phyloP scores from a whole-genome alignment of 2,888 invertebrate genomes.

The Thereva nobilitata region DNA sequence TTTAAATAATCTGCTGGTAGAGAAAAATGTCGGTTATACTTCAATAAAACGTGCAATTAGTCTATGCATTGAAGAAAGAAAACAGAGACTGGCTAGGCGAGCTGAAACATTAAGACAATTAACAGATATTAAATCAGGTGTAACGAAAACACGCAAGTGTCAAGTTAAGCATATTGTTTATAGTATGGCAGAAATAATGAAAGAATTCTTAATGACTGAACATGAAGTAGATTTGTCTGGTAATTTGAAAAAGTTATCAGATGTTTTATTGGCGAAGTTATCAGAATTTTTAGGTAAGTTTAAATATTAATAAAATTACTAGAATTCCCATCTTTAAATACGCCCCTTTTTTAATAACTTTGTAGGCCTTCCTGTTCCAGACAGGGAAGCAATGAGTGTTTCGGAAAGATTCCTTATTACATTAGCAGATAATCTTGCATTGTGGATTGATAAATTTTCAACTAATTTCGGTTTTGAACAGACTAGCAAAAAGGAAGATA shows the following conservation, averaged over 20 bases:
- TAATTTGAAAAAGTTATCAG: slow-evolving; percentile 45
- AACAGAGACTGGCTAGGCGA: slow-evolving; percentile 47
- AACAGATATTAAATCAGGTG: slow-evolving; percentile 36
- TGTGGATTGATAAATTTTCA: slow-evolving; percentile 55
- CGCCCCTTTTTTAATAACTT: not conserved
- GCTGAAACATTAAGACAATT: slow-evolving; percentile 14
- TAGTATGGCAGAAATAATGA: slow-evolving; percentile 53
- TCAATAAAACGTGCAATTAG: slow-evolving; percentile 50
- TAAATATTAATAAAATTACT: not conserved
- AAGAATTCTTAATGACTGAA: slow-evolving; percentile 52
- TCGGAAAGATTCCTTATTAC: slow-evolving; percentile 49
- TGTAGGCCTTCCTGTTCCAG: slow-evolving; percentile 43
- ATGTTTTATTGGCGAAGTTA: slow-evolving; percentile 50
- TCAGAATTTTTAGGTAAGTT: slow-evolving; percentile 50
- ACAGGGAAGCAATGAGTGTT: slow-evolving; percentile 41
- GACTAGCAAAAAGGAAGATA: not conserved
- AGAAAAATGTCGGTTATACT: slow-evolving; percentile 46
- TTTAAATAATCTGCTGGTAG: slow-evolving; percentile 46
- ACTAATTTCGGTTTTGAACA: slow-evolving; percentile 50
- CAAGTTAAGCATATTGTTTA: slow-evolving; percentile 51
- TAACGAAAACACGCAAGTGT: slow-evolving; percentile 47
- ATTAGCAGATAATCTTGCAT: slow-evolving; percentile 52
- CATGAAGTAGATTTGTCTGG: slow-evolving; percentile 46
- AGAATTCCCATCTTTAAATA: too few species aligned
- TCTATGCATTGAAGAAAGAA: slow-evolving; percentile 51